phyloP scores from a whole-genome alignment of 2,888 invertebrate species.

The Drosophila pseudotalamancana region DNA sequence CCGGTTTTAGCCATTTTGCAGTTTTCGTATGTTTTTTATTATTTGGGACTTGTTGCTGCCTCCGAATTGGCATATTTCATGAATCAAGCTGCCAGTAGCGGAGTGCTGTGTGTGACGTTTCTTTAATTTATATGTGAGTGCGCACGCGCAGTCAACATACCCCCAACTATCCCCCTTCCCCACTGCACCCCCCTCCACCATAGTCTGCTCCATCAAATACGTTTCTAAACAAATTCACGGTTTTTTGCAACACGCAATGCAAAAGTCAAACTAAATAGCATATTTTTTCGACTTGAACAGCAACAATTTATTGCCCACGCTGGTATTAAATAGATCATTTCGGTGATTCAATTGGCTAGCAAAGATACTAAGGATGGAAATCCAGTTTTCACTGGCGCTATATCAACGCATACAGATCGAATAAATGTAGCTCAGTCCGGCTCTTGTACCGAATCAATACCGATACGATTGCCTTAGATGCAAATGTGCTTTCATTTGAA shows the following conservation, averaged over 20 bases:
- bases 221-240: conserved; percentile 5
- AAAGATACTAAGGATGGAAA: conserved; percentile 14
- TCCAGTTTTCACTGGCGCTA: conserved; percentile 14
- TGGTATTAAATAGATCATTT: conserved; percentile 74
- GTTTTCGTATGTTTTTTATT: not conserved
- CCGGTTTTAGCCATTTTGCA: conserved; percentile 38
- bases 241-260: conserved; percentile 54
- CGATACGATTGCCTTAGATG: conserved; percentile 57
- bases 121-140: conserved; percentile 78
- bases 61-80: conserved; percentile 67
- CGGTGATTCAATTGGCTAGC: conserved; percentile 51
- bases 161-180: not conserved
- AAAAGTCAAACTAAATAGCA: conserved; percentile 63
- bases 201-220: too few species aligned
- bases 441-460: conserved; percentile 33
- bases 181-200: not conserved
- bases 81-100: conserved; percentile 69
- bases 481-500: conserved; percentile 64
- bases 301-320: conserved; percentile 63
- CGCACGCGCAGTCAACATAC: conserved; percentile 64
- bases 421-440: conserved; percentile 18
- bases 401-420: conserved; percentile 38
- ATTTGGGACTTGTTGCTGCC: conserved; percentile 57
- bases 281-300: conserved; percentile 51
- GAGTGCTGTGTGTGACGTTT: conserved; percentile 73